Conservation (phyloP, 2,797 vertebrate species). For the Pseudotriccus pelzelni region DNA sequence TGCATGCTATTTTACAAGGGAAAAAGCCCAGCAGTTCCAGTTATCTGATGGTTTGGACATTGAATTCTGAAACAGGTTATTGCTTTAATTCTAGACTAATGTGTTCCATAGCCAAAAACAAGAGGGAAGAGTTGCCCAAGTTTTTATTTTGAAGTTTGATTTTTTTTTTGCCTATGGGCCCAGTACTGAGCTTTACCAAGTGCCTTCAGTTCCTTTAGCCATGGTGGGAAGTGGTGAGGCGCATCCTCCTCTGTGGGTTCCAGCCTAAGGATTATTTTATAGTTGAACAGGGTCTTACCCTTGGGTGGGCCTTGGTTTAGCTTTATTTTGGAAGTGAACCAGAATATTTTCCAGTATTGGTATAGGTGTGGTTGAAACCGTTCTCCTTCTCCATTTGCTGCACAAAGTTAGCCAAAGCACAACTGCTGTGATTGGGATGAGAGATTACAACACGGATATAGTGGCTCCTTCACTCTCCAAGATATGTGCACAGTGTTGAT, state of each 20-base stretch:
- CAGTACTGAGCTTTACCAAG: background rate
- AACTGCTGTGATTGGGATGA: background rate
- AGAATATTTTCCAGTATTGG: background rate
- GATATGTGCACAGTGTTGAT: background rate
- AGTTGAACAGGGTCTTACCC: background rate
- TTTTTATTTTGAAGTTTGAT: background rate
- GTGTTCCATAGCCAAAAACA: background rate
- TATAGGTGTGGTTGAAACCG: background rate
- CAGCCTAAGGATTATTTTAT: background rate
- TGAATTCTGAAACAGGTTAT: slow-evolving; percentile 24
- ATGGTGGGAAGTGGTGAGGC: background rate
- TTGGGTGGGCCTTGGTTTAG: background rate
- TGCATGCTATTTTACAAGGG: slow-evolving; percentile 13
- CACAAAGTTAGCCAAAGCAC: background rate
- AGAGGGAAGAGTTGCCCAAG: background rate
- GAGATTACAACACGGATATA: background rate
- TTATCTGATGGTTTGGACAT: background rate
- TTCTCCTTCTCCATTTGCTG: background rate
- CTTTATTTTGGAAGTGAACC: background rate
- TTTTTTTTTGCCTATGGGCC: background rate
- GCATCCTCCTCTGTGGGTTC: background rate
- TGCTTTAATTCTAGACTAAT: slow-evolving; percentile 20
- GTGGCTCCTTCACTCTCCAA: background rate
- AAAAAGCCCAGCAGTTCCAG: background rate
- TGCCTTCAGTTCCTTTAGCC: background rate